Evolutionary conservation across 2,888 invertebrate genomes (phyloP).

Genomic region (Leptura quadrifasciata): DNA sequence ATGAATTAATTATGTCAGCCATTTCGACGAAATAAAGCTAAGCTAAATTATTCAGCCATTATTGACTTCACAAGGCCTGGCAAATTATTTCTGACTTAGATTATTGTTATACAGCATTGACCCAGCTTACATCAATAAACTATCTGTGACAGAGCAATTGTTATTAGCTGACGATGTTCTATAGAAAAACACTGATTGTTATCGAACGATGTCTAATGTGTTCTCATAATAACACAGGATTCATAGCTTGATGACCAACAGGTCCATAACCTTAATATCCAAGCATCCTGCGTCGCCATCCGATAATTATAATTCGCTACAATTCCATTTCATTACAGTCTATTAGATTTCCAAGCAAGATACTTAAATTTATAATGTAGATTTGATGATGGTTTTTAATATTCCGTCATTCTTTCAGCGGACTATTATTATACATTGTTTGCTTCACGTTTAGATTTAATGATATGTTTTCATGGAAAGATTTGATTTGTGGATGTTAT

Average conservation of each 20-base stretch:
- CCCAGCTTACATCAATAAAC: not conserved
- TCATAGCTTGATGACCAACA: constrained; percentile 66
- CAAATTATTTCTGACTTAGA: constrained; percentile 2
- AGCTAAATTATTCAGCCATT: not conserved
- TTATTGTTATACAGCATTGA: constrained; percentile 1
- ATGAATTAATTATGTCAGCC: not conserved
- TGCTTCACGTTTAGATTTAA: constrained; percentile 49
- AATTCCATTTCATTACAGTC: constrained; percentile 39
- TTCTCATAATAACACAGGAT: constrained; percentile 64
- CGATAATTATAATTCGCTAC: constrained; percentile 54
- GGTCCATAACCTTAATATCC: constrained; percentile 65
- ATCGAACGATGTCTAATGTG: constrained; percentile 59
- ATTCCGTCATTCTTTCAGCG: constrained; percentile 36
- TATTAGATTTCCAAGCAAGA: constrained; percentile 47
- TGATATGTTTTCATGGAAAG: constrained; percentile 52
- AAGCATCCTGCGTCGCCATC: constrained; percentile 49
- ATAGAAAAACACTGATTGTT: constrained; percentile 59
- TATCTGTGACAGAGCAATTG: constrained; percentile 38
- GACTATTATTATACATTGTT: constrained; percentile 39
- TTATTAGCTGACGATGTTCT: constrained; percentile 44
- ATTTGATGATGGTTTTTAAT: constrained; percentile 48
- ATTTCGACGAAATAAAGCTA: not conserved
- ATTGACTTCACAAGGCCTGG: constrained; percentile 1
- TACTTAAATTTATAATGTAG: constrained; percentile 47
- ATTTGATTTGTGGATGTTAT: constrained; percentile 65